Conservation (phyloP, 2,113 vertebrate species). For the Rhabdornis inornatus region DNA sequence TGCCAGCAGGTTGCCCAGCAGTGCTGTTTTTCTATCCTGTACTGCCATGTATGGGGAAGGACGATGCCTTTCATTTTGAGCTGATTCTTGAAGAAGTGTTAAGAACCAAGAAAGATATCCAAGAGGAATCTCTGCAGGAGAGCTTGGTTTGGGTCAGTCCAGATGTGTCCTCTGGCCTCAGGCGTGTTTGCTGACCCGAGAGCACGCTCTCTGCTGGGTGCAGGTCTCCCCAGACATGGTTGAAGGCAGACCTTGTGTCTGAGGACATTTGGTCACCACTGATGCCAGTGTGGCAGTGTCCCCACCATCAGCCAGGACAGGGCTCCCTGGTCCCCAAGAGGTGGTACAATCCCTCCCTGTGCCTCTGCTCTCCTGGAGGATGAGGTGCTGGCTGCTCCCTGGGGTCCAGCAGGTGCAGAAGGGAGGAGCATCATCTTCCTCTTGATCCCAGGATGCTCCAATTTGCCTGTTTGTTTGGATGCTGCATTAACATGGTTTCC, state of each 20-base stretch:
- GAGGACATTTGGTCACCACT: accelerated
- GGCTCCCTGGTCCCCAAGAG: neutral
- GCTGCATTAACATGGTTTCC: neutral
- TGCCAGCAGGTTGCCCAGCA: neutral
- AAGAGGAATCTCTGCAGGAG: neutral
- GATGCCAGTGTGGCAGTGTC: neutral
- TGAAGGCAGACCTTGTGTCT: neutral
- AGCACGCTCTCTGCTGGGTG: accelerated
- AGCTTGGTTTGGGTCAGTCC: neutral
- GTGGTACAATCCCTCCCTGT: neutral
- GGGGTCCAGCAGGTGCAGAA: neutral
- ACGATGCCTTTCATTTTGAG: neutral
- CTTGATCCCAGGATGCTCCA: neutral
- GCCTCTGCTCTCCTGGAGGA: neutral
- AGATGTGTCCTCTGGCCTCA: neutral
- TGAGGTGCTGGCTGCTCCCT: neutral
- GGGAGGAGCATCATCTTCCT: neutral
- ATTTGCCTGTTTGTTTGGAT: accelerated
- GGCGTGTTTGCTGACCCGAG: accelerated
- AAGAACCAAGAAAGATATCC: neutral
- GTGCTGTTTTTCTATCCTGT: neutral
- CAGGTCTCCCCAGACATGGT: neutral
- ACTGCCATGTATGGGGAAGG: no score
- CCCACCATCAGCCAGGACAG: accelerated
- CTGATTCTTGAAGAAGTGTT: neutral